Evolutionary conservation across 2,888 invertebrate species (phyloP), one percentile per base, ranked within the genome.

Genomic region (Ceramica pisi): DNA sequence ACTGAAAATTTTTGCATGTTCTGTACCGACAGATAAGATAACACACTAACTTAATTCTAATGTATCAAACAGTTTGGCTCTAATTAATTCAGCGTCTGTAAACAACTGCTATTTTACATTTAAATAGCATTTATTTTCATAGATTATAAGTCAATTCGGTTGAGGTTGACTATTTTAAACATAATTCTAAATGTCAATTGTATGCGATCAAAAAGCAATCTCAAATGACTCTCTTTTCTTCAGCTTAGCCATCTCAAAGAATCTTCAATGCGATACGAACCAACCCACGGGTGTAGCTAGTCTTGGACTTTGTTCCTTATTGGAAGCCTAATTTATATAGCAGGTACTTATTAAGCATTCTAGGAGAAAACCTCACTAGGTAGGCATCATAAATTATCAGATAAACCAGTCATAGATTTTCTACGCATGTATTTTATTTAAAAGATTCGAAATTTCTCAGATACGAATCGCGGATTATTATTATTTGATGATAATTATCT

Each of bases 401-500:
- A 38, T 21, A 38, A 57, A 35, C 50, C 19, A 44, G 16, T 50
- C 50, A 1, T 46, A 57, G 14, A 50, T 46, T 31, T 38, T 26
- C 23, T 19, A 26, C 35, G 35, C 21, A 57, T 57, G 12, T 16
- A 38, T 64, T 75, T 51, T 12, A 57, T 64, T 75, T 50, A 51
- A 67, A 44, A 16, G 3, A 46, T 26, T n/a, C 10, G 1, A 19
- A 46, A 57, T 75, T 67, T 51, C 44, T 46, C 12, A 51, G 38
- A 67, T 51, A 51, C n/a, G 19, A 16, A 19, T 75, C 48, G 35
- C 23, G 35, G 16, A 72, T 51, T 57, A 75, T 75, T 23, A 23
- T 26, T 38, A 57, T 67, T 72, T 59, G 14, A 67, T 76, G 76
- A 72, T 57, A 67, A 46, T 35, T 26, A 74, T 67, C 67, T 44